Conservation (phyloP, 2,113 vertebrate species). For the Ancistrus triradiatus region DNA sequence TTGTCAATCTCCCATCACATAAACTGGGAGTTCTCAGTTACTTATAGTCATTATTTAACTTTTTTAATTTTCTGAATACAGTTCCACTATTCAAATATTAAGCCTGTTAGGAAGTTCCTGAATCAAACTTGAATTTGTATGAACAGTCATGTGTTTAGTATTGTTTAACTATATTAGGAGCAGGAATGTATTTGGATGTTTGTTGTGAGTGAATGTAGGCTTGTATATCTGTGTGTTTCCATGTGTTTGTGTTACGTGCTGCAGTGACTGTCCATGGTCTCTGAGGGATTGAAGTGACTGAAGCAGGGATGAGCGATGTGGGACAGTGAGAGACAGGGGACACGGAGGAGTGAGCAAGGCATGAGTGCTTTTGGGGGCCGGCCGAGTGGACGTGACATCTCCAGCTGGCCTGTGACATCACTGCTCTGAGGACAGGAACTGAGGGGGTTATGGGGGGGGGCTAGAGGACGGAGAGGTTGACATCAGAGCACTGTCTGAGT, state of each 20-base stretch:
- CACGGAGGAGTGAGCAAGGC: too few relatives aligned
- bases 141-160: too few relatives aligned
- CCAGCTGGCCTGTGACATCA: slow-evolving; percentile 73
- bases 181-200: slow-evolving; percentile 10
- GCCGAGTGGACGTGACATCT: slow-evolving; percentile 66
- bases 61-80: too few relatives aligned
- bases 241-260: slow-evolving; percentile 63
- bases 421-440: slow-evolving; percentile 63
- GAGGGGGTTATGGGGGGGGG: slow-evolving; percentile 56
- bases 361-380: slow-evolving; percentile 14
- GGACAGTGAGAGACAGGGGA: slow-evolving; percentile 28
- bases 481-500: slow-evolving; percentile 56
- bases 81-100: too few relatives aligned
- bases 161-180: slow-evolving; percentile 44
- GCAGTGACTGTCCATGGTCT: slow-evolving; percentile 57
- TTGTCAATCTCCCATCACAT: too few relatives aligned
- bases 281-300: slow-evolving; percentile 56
- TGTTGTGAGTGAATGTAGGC: slow-evolving; percentile 20
- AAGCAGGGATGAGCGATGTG: slow-evolving; percentile 53
- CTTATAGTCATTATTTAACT: too few relatives aligned
- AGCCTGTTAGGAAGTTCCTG: too few relatives aligned
- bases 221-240: slow-evolving; percentile 16
- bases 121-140: too few relatives aligned
- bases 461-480: slow-evolving; percentile 54
- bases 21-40: too few relatives aligned